These are phyloP conservation scores for Echinops telfairi DNA, from an alignment of 2,113 vertebrate genomes.

Conservation along the genomic window DNA sequence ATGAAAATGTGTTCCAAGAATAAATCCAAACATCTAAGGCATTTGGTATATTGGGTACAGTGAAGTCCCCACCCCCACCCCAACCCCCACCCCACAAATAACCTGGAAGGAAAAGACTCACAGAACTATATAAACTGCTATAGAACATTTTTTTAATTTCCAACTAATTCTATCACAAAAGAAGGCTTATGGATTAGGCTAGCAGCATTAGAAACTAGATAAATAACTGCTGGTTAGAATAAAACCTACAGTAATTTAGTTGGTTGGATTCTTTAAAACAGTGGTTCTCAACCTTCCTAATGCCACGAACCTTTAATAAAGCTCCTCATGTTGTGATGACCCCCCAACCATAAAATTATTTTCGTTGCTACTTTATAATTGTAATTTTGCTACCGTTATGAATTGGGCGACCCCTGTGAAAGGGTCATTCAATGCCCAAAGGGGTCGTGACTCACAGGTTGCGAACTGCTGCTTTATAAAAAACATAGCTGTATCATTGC, in stretches of 20 bases:
- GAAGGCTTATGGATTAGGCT: not conserved
- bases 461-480: not conserved
- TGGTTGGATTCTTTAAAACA: not conserved
- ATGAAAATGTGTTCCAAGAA: constrained; percentile 33
- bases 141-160: not conserved
- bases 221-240: not conserved
- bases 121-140: not conserved
- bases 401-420: too few relatives aligned
- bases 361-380: too few relatives aligned
- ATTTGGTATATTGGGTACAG: not conserved
- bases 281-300: too few relatives aligned
- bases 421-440: too few relatives aligned
- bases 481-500: not conserved
- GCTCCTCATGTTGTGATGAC: too few relatives aligned
- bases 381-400: too few relatives aligned
- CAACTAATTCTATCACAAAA: not conserved
- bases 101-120: not conserved
- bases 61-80: not conserved
- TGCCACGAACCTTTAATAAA: too few relatives aligned
- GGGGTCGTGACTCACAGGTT: too few relatives aligned
- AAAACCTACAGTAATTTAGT: not conserved
- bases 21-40: not conserved
- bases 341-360: too few relatives aligned
- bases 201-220: not conserved
- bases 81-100: not conserved